Evolutionary conservation across 2,113 vertebrate species (phyloP).

Genomic region (Malurus cyaneus): DNA sequence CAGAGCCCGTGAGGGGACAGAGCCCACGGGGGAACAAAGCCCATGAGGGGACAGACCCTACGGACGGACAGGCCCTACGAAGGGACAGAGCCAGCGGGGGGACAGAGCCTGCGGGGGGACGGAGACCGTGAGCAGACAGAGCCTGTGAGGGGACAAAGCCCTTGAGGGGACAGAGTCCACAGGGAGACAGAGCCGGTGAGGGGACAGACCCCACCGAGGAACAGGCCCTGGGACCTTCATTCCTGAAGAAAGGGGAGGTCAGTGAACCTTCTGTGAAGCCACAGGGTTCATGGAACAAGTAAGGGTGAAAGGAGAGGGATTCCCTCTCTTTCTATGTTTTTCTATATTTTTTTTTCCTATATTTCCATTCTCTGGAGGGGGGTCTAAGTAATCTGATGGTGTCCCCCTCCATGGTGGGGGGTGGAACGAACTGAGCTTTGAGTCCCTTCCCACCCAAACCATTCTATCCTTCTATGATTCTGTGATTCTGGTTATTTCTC

Average conservation of each 20-base stretch:
- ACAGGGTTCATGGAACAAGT: neutral
- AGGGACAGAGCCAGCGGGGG: neutral
- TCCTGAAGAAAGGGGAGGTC: neutral
- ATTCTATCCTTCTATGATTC: neutral
- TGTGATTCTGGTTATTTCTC: neutral
- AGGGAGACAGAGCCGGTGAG: fast-evolving
- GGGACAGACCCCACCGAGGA: neutral
- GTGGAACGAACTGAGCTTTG: neutral
- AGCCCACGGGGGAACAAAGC: neutral
- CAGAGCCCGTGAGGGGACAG: fast-evolving
- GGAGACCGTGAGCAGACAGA: no score
- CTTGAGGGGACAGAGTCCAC: no score
- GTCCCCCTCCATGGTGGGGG: neutral
- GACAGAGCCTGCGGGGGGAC: fast-evolving
- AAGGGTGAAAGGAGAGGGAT: neutral
- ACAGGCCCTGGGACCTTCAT: neutral
- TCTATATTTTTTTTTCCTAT: neutral
- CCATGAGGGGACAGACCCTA: neutral
- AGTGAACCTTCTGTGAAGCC: neutral
- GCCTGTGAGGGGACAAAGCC: no score
- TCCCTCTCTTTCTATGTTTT: neutral
- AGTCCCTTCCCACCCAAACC: neutral
- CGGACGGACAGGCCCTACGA: fast-evolving
- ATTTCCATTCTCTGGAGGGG: neutral
- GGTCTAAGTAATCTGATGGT: neutral